Evolutionary conservation across 2,113 vertebrate genomes (phyloP).

Genomic region (Ammodytes dubius): DNA sequence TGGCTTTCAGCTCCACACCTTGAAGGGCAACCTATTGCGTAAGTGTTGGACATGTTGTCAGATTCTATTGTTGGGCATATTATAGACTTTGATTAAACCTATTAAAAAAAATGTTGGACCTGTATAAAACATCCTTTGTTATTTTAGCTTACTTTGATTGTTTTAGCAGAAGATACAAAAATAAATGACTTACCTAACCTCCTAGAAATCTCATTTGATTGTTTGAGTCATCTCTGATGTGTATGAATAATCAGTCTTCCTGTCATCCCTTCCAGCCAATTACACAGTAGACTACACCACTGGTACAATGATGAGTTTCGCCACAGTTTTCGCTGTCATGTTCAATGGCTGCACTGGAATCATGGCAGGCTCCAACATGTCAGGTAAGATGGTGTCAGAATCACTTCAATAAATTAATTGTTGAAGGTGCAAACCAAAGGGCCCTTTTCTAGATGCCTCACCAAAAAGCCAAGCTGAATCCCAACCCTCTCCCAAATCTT

Average conservation of each 20-base stretch:
- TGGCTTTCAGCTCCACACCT: slow-evolving; percentile 84
- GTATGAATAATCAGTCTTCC: background rate
- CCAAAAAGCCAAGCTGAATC: background rate
- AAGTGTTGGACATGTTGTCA: slow-evolving; percentile 4
- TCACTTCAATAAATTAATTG: background rate
- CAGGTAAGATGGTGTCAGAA: slow-evolving; percentile 74
- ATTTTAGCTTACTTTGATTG: background rate
- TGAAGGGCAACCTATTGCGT: slow-evolving; percentile 84
- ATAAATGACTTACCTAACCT: background rate
- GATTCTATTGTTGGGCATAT: background rate
- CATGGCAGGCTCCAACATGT: slow-evolving; percentile 92
- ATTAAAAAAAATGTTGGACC: background rate
- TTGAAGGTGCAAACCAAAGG: background rate
- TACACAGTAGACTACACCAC: slow-evolving; percentile 88
- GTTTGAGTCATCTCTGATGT: background rate
- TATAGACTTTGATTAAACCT: background rate
- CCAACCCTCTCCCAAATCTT: background rate
- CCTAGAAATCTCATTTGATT: background rate
- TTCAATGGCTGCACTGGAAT: slow-evolving; percentile 92
- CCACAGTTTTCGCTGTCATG: slow-evolving; percentile 88
- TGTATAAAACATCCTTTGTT: background rate
- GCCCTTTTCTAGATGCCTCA: background rate
- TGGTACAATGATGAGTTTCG: slow-evolving; percentile 84
- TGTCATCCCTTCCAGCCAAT: slow-evolving; percentile 70
- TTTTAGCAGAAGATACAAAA: background rate